Evolutionary conservation across 64 coral and sea anemone species (phyloP).

Genomic region (Hydrozoanthus tunicans): DNA sequence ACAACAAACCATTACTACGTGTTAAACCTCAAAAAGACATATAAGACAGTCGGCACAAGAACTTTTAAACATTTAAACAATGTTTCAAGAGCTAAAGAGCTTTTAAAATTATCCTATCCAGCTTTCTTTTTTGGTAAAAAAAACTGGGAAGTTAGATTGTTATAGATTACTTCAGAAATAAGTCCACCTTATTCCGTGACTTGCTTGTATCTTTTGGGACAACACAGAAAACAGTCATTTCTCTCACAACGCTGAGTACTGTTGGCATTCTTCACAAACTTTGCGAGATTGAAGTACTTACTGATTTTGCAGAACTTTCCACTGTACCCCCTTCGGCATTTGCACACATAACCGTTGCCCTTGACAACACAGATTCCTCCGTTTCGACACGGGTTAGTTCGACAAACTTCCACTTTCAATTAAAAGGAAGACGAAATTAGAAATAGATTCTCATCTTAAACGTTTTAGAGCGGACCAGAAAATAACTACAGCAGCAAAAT

Average conservation of each 20-base stretch:
- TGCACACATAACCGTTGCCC: not conserved
- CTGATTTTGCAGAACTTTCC: constrained; percentile 13
- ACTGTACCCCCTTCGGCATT: not conserved
- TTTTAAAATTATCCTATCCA: too few relatives aligned
- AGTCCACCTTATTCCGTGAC: too few relatives aligned
- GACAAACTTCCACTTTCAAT: not conserved
- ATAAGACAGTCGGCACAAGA: not conserved
- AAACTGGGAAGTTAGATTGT: too few relatives aligned
- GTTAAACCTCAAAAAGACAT: not conserved
- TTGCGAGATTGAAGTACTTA: not conserved
- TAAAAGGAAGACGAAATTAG: not conserved
- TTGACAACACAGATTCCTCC: constrained; percentile 6
- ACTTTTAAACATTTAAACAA: too few relatives aligned
- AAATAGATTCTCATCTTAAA: too few relatives aligned
- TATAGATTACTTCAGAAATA: too few relatives aligned
- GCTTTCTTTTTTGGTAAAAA: too few relatives aligned
- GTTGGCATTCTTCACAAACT: not conserved
- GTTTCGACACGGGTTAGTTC: not conserved
- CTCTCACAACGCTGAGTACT: too few relatives aligned
- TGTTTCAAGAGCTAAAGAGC: too few relatives aligned
- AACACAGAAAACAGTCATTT: not conserved
- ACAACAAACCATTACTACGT: not conserved
- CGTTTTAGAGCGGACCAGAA: too few relatives aligned
- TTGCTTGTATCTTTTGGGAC: too few relatives aligned
- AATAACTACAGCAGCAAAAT: too few relatives aligned